Base-by-base conservation (phyloP, 2,888 invertebrate species). In the Gasteruption jaculator region DNA sequence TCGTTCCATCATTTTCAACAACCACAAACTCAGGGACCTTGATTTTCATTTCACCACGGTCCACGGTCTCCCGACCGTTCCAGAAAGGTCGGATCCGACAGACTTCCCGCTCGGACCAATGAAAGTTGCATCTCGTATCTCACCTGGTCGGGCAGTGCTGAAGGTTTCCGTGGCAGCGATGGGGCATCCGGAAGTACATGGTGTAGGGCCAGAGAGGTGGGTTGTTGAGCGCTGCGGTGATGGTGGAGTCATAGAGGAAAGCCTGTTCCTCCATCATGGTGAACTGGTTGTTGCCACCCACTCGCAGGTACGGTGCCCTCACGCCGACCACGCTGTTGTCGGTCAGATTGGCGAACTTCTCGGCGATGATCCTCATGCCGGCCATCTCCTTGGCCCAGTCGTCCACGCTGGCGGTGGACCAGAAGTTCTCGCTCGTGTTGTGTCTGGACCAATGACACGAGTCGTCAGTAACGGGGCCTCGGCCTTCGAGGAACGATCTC, bases 201-300 rank as follows among this genome's bases (percentile, higher is more conserved):
- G 95, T 96, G 78, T 96, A 96, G 3, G 96, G 96, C 96, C 96
- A 96, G 53, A 92, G 82, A 38, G 93, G 93, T 14, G 91, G 91
- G 67, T 91, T 90, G 54, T 86, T 88, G 24, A 92, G 76, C 1
- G 92, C 89, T 2, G 92, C 91, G 0, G 92, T 91, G 68, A 95
- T 92, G 36, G 94, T 93, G 29, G 93, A 92, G 72, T 96, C 95
- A 68, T 95, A 96, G 32, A 91, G 75, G 80, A 94, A 94, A 8
- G 90, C 90, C 69, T 92, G 89, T 71, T 93, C 91, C 71, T 91
- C 88, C 93, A 95, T 92, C 92, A 95, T 94, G 58, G 91, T 89
- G 74, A 94, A 95, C 73, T 93, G 93, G 71, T 91, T 91, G 77
- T 94, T 92, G 34, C 94, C 94, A 46, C 94, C 94, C 5, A 93